Conservation (phyloP, 2,888 invertebrate species). For the Drosophila diplacantha region DNA sequence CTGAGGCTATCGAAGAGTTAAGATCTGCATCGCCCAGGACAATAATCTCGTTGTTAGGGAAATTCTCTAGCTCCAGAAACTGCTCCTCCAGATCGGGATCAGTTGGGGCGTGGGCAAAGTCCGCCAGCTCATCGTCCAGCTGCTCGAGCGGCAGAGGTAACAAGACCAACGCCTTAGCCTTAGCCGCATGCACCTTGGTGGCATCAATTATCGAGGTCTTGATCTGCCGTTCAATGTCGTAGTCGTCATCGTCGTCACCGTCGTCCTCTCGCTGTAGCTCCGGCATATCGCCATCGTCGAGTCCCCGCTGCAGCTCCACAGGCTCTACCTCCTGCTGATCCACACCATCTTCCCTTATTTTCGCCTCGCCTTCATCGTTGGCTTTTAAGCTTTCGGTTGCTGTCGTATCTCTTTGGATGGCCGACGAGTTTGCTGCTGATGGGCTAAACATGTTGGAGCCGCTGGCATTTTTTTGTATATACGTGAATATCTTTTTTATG, state of each 20-base stretch:
- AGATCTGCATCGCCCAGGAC: conserved; percentile 69
- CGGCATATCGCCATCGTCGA: not conserved
- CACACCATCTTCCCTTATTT: not conserved
- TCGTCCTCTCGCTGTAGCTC: conserved; percentile 13
- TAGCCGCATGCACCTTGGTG: conserved; percentile 56
- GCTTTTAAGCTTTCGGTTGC: conserved; percentile 28
- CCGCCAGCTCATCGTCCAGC: conserved; percentile 47
- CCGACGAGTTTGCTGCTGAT: conserved; percentile 35
- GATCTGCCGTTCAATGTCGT: conserved; percentile 72
- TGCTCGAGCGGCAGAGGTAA: conserved; percentile 39
- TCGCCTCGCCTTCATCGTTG: conserved; percentile 29
- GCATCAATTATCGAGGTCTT: conserved; percentile 72
- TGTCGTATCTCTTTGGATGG: conserved; percentile 12
- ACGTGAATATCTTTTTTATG: conserved; percentile 76
- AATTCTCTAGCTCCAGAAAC: conserved; percentile 64
- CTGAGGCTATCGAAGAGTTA: conserved; percentile 69
- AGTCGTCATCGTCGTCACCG: conserved; percentile 38
- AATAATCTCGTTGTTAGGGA: conserved; percentile 71
- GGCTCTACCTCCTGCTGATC: conserved; percentile 16
- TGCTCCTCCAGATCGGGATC: conserved; percentile 58
- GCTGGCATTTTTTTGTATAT: conserved; percentile 77
- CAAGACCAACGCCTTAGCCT: conserved; percentile 50
- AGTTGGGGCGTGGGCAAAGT: conserved; percentile 25
- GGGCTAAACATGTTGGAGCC: conserved; percentile 74
- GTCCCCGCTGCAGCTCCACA: conserved; percentile 8